phyloP scores from a whole-genome alignment of 1,140 invertebrate species.

The Bradysia coprophila region DNA sequence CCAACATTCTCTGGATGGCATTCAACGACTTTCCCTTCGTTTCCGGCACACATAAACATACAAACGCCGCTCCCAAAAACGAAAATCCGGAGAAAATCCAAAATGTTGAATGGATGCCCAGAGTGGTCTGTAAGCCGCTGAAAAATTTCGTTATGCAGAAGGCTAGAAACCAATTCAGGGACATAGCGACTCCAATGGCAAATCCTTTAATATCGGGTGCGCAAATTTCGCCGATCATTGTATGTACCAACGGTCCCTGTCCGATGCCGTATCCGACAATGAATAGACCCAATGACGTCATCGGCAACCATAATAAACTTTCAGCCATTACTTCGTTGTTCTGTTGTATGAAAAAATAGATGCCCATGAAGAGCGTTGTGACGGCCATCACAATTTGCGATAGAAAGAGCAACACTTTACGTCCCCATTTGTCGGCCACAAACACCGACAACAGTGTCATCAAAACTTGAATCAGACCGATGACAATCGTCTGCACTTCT shows the following conservation, averaged over 20 bases:
- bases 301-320: conserved; percentile 46
- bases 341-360: conserved; percentile 40
- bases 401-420: conserved; percentile 44
- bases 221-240: conserved; percentile 58
- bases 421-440: conserved; percentile 56
- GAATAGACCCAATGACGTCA: conserved; percentile 51
- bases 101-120: conserved; percentile 50
- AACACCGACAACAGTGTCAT: conserved; percentile 46
- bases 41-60: conserved; percentile 66
- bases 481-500: conserved; percentile 42
- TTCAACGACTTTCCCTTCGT: conserved; percentile 78
- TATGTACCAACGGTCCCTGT: conserved; percentile 60
- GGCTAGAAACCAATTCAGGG: conserved; percentile 59
- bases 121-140: conserved; percentile 28
- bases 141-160: conserved; percentile 71
- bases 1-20: conserved; percentile 46
- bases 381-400: conserved; percentile 43
- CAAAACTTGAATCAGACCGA: conserved; percentile 59
- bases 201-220: conserved; percentile 56
- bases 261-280: conserved; percentile 60
- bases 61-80: conserved; percentile 46
- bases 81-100: conserved; percentile 63
- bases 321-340: conserved; percentile 24
- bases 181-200: conserved; percentile 47
- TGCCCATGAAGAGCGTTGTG: conserved; percentile 34